These are phyloP conservation scores for Thomomys bottae DNA, from an alignment of 2,113 vertebrate genomes.

Conservation along the genomic window DNA sequence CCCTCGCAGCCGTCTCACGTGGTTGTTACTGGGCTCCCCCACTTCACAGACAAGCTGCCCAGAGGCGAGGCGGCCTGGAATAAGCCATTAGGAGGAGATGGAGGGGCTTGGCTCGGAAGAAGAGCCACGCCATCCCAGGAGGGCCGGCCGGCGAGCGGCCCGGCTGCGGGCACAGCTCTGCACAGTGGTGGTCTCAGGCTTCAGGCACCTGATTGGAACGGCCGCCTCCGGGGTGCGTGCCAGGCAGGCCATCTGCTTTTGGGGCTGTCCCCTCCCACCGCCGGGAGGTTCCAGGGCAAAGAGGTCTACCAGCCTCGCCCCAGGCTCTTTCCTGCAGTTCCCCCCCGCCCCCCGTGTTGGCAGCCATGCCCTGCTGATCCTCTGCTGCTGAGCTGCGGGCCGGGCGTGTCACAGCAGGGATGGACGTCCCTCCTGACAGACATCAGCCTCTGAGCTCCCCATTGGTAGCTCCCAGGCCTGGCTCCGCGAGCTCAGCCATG, in stretches of 20 bases:
- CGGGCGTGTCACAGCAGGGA: background rate
- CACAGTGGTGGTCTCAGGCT: background rate
- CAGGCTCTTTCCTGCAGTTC: background rate
- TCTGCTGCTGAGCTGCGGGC: background rate
- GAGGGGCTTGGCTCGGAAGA: background rate
- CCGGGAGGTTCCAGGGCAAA: slow-evolving; percentile 21
- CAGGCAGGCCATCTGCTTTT: slow-evolving; percentile 72
- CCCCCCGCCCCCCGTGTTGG: background rate
- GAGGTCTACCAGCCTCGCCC: slow-evolving; percentile 32
- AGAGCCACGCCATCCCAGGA: background rate
- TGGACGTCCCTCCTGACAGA: too few species aligned
- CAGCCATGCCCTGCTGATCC: background rate
- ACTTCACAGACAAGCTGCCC: background rate
- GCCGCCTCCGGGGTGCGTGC: slow-evolving; percentile 36
- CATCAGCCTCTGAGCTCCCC: rapidly evolving
- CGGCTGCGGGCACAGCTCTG: background rate
- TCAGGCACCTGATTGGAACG: background rate
- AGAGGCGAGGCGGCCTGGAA: background rate
- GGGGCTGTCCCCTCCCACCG: background rate
- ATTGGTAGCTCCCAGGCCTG: background rate
- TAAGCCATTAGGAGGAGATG: background rate
- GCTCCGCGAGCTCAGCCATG: background rate
- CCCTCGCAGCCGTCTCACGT: rapidly evolving
- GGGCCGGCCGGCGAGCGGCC: background rate
- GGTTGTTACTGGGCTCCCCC: background rate